phyloP scores from a whole-genome alignment of 2,113 vertebrate species.

The Turnix velox region DNA sequence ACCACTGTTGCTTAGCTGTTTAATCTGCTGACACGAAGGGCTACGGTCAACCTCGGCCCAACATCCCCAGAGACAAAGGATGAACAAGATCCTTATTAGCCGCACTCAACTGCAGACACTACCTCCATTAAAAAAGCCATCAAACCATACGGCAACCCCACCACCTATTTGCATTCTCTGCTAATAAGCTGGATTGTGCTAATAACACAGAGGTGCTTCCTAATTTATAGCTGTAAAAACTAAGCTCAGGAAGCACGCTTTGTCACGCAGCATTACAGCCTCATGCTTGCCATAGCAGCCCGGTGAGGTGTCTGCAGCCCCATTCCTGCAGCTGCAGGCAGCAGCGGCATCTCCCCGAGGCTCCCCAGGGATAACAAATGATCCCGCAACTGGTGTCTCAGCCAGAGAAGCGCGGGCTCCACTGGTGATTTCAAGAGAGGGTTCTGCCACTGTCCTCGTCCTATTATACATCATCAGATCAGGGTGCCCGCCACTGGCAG shows the following conservation, averaged over 20 bases:
- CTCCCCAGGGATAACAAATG: neutral
- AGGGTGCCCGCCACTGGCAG: rapidly evolving
- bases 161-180: conserved; percentile 8
- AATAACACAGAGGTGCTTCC: conserved; percentile 19
- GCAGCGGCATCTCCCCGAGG: neutral
- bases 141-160: neutral
- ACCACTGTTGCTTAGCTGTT: conserved; percentile 19
- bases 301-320: neutral
- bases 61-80: conserved; percentile 9
- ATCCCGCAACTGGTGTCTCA: neutral
- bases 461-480: neutral
- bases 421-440: neutral
- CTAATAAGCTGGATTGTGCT: conserved; percentile 14
- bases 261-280: neutral
- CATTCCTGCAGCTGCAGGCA: neutral
- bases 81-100: conserved; percentile 15
- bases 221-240: conserved; percentile 51
- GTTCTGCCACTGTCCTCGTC: neutral
- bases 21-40: conserved; percentile 32
- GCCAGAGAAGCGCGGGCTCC: rapidly evolving
- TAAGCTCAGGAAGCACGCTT: neutral
- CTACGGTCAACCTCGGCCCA: neutral
- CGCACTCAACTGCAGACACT: neutral
- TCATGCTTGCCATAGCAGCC: neutral
- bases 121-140: neutral